phyloP scores from a whole-genome alignment of 2,113 vertebrate genomes.

The pig (Sus scrofa) region DNA sequence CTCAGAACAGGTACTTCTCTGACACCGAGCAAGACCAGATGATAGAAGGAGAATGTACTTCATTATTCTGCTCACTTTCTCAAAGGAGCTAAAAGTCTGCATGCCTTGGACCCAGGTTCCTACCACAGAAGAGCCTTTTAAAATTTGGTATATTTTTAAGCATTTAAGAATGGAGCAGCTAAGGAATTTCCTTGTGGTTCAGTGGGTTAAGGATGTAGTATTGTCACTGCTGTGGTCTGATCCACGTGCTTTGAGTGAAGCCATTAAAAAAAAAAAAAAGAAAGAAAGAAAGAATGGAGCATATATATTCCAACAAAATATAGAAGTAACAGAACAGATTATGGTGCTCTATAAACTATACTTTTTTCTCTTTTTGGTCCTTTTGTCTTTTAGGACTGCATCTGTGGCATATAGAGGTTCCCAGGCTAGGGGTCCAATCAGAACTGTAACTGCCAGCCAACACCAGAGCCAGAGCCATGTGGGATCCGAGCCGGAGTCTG shows the following conservation, averaged over 20 bases:
- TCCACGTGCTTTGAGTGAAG: too few species aligned
- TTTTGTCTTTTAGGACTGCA: too few species aligned
- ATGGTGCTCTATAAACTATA: neutral
- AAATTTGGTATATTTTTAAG: neutral
- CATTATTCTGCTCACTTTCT: neutral
- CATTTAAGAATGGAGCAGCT: neutral
- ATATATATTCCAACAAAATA: slow-evolving; percentile 5
- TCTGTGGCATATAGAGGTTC: too few species aligned
- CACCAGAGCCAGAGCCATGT: too few species aligned
- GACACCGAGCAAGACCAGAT: neutral
- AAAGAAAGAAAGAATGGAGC: too few species aligned
- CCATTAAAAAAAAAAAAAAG: too few species aligned
- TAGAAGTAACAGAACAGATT: neutral
- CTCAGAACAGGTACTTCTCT: neutral
- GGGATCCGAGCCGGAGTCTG: too few species aligned
- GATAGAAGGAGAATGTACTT: neutral
- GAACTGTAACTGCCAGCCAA: too few species aligned
- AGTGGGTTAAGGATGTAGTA: too few species aligned
- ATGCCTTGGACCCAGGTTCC: neutral
- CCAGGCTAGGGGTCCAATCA: too few species aligned
- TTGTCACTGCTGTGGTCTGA: too few species aligned
- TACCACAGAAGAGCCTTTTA: neutral
- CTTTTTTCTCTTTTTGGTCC: neutral
- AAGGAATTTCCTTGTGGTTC: too few species aligned
- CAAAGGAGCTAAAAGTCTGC: neutral